phyloP scores from a whole-genome alignment of 2,888 invertebrate genomes.

The Chelonus formosanus region DNA sequence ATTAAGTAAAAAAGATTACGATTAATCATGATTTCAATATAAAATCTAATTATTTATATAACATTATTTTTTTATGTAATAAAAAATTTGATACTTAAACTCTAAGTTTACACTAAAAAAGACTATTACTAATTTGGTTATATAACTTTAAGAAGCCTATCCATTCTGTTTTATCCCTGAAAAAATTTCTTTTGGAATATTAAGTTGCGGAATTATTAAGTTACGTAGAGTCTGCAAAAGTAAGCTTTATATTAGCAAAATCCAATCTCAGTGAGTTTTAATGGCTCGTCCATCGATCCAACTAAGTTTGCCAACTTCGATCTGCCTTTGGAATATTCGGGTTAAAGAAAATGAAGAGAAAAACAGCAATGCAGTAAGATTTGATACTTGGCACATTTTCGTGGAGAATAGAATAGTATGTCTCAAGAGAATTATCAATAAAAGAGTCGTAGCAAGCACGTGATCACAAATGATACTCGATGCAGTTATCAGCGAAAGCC shows the following conservation, averaged over 20 bases:
- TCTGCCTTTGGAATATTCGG: conserved; percentile 22
- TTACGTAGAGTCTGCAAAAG: conserved; percentile 7
- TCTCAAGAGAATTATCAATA: conserved; percentile 10
- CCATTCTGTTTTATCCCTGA: too few species aligned
- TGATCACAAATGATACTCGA: background rate
- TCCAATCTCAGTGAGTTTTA: conserved; percentile 27
- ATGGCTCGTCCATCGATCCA: conserved; percentile 26
- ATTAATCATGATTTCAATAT: too few species aligned
- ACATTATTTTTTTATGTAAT: too few species aligned
- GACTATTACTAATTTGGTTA: too few species aligned
- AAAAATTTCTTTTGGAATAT: background rate
- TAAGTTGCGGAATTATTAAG: conserved; percentile 4
- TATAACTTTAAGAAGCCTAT: too few species aligned
- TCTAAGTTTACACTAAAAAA: too few species aligned
- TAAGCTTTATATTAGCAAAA: conserved; percentile 23
- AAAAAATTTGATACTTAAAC: too few species aligned
- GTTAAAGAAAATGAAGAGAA: conserved; percentile 12
- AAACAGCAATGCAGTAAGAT: conserved; percentile 13
- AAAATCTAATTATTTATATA: too few species aligned
- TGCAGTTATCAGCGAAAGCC: conserved; percentile 37
- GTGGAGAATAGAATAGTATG: background rate
- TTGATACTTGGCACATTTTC: conserved; percentile 4
- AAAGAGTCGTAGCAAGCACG: background rate
- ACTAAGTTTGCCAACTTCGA: conserved; percentile 36
- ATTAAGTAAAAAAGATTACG: too few species aligned